Evolutionary conservation across 2,888 invertebrate species (phyloP).

Genomic region (Coelinius sp.): DNA sequence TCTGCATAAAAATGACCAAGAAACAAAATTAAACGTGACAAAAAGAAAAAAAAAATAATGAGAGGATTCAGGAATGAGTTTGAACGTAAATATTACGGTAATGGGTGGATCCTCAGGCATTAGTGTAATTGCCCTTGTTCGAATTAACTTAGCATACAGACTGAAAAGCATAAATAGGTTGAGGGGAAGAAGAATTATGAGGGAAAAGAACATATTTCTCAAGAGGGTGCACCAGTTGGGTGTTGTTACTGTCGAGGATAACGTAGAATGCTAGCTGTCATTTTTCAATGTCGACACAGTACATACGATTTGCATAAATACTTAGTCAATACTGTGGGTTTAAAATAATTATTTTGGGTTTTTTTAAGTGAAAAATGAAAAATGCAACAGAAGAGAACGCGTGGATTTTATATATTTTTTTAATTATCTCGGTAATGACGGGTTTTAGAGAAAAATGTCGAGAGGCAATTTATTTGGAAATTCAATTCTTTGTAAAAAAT

Average conservation of each 20-base stretch:
- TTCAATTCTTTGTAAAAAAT: too few relatives aligned
- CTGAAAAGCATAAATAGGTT: background rate
- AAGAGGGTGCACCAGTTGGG: background rate
- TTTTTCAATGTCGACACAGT: background rate
- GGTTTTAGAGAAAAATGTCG: too few relatives aligned
- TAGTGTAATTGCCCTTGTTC: constrained; percentile 5
- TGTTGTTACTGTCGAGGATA: constrained; percentile 1
- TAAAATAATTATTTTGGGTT: too few relatives aligned
- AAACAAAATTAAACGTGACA: background rate
- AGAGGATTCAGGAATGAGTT: background rate
- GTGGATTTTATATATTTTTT: too few relatives aligned
- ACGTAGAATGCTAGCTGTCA: background rate
- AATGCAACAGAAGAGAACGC: too few relatives aligned
- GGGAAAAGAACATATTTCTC: background rate
- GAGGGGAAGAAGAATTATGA: background rate
- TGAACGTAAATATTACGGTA: background rate
- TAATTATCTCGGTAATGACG: too few relatives aligned
- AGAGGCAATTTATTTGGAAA: too few relatives aligned
- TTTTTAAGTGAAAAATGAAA: too few relatives aligned
- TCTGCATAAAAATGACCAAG: constrained; percentile 16
- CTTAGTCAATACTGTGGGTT: too few relatives aligned
- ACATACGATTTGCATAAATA: constrained; percentile 4
- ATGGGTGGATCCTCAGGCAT: background rate
- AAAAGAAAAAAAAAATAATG: background rate
- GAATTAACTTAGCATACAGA: constrained; percentile 9